Conservation (phyloP, 2,888 invertebrate genomes). For the Lepidocyrtinus sp. region DNA sequence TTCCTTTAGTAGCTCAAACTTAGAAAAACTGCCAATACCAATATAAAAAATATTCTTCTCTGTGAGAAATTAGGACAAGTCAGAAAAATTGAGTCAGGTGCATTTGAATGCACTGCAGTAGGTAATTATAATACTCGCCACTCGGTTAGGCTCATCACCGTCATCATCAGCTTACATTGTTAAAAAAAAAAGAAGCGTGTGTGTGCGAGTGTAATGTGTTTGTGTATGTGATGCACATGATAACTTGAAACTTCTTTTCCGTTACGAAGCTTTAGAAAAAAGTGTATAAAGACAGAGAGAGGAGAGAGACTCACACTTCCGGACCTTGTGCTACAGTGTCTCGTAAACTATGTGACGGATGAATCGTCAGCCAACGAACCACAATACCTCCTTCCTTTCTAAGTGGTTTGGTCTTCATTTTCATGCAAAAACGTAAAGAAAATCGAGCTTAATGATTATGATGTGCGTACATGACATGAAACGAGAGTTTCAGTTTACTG, state of each 20-base stretch:
- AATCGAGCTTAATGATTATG: neutral
- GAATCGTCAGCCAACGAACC: neutral
- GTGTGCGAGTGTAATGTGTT: neutral
- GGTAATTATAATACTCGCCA: slow-evolving; percentile 40
- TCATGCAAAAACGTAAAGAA: neutral
- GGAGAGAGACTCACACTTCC: too few relatives aligned
- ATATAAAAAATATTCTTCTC: neutral
- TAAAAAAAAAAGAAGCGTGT: too few relatives aligned
- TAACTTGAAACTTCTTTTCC: slow-evolving; percentile 56
- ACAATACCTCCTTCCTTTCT: neutral
- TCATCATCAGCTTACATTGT: too few relatives aligned
- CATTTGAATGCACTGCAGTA: slow-evolving; percentile 24
- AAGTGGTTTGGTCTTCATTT: too few relatives aligned
- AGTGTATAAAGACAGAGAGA: too few relatives aligned
- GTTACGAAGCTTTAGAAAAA: too few relatives aligned
- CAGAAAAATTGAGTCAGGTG: slow-evolving; percentile 50
- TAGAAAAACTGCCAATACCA: neutral
- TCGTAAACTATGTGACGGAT: neutral
- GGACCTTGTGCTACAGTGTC: neutral
- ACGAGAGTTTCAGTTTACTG: too few relatives aligned
- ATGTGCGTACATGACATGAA: neutral
- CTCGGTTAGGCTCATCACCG: too few relatives aligned
- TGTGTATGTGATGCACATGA: slow-evolving; percentile 30
- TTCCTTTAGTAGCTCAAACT: neutral
- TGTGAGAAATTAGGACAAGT: slow-evolving; percentile 48